Evolutionary conservation across 2,888 invertebrate genomes (phyloP), one percentile per base, ranked within the genome.

Genomic region (Ferrisia virgata): DNA sequence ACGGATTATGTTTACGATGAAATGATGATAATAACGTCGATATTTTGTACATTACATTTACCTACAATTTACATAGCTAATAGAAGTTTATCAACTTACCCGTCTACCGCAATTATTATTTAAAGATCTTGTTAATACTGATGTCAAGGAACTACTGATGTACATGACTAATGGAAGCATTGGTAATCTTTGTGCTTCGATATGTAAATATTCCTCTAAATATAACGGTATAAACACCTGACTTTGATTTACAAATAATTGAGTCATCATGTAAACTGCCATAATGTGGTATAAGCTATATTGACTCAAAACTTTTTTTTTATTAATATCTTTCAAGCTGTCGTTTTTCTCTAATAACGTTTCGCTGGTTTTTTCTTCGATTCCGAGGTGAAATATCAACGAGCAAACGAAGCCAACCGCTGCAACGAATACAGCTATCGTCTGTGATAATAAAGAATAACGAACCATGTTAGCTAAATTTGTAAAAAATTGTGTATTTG

Each of bases 151-250:
- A 86, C 96, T 96, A 85, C 94, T 93, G 3, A 95, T 88, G 88
- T 93, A 96, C 90, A 96, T 93, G n/a, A 94, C 92, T 85, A 97
- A 90, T 0, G 97, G 97, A 36, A 97, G 91, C 31, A 94, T 91
- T n/a, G 97, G 96, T 64, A 94, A 89, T 40, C 93, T 90, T 85
- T 94, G 93, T 15, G 95, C 94, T 2, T 92, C 91, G 88, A 95
- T 91, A 43, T 92, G 90, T 79, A 96, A 89, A 0, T 94, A 93
- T 87, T 93, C 92, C 87, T 95, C 94, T 8, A 97, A 91, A 88
- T 96, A 97, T 85, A 97, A 89, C 0, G 97, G 96, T 86, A 96
- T 91, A 58, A 84, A 64, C 4, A 84, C 84, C 40, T 84, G 84
- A 84, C 84, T 84, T 28, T 79, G 79, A 69, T 84, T 84, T 0